Base-by-base conservation (phyloP, 2,888 invertebrate species). In the Proisotoma minuta region DNA sequence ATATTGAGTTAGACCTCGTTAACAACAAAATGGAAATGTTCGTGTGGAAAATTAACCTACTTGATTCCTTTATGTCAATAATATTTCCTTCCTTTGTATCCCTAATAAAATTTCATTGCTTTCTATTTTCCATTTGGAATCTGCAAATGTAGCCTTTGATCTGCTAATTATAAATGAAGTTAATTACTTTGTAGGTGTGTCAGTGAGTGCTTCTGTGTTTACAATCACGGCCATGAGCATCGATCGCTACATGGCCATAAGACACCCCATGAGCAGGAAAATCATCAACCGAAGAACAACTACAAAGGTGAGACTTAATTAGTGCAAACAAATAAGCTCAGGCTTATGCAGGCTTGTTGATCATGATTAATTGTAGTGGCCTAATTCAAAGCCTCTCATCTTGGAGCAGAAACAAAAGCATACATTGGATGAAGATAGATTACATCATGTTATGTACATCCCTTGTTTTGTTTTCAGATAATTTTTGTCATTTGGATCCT, bases 221-320 rank as follows among this genome's bases (percentile, higher is more conserved):
- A 89, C 89, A 0, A 87, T 89, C 73, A 86, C 87, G 1, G 85
- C 87, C 0, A 87, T 89, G 86, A 87, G 88, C 3, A 82, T 89
- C 61, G 88, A 88, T 77, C 82, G 89, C 57, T 87, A 86, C 29
- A 65, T 73, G 68, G 88, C 88, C 57, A 88, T 89, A 75, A 84
- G 87, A 27, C 86, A 86, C 75, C 87, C 88, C 0, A 84, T 88
- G 69, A 82, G 85, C 71, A 83, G 87, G 24, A 84, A 86, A 76
- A 83, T 87, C 76, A 86, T 87, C 61, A 87, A 85, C 60, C 80
- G 85, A 27, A 82, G 83, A 12, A 84, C 85, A 1, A 87, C 87
- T 0, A 73, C 85, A 74, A 78, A 82, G 73, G 83, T 86, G 20
- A 74, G 73, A 71, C 18, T 22, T n/a, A n/a, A n/a, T n/a, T n/a